Conservation (phyloP, 2,797 vertebrate species). For the Lithobates pipiens region DNA sequence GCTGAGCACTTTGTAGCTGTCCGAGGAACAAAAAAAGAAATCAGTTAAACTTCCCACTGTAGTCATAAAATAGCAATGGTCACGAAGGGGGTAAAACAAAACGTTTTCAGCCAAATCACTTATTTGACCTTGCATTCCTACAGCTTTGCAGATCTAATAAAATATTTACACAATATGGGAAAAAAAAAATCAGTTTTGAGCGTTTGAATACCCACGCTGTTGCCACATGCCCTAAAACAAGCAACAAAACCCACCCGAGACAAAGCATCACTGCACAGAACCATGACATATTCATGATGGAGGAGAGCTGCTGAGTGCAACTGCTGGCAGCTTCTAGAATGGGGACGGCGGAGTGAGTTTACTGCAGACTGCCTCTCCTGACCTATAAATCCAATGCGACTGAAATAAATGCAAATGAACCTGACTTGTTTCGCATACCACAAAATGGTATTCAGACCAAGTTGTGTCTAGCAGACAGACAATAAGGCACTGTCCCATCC, state of each 20-base stretch:
- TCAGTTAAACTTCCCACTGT: too few relatives aligned
- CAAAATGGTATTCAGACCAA: slow-evolving; percentile 90
- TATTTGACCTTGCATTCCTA: too few relatives aligned
- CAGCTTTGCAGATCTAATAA: background rate
- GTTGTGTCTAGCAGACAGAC: slow-evolving; percentile 82
- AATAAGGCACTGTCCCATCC: slow-evolving; percentile 84
- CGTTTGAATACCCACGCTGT: too few relatives aligned
- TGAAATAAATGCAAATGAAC: slow-evolving; percentile 96
- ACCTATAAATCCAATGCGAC: slow-evolving; percentile 96
- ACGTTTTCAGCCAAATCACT: too few relatives aligned
- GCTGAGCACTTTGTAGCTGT: too few relatives aligned
- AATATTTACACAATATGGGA: background rate
- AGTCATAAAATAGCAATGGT: too few relatives aligned
- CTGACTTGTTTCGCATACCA: slow-evolving; percentile 93
- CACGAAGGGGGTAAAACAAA: too few relatives aligned
- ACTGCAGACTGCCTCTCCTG: slow-evolving; percentile 88
- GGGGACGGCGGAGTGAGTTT: slow-evolving; percentile 81
- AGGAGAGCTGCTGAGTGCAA: slow-evolving; percentile 53
- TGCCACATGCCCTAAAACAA: too few relatives aligned
- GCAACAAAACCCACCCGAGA: background rate
- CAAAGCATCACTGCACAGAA: background rate
- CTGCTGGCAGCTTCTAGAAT: slow-evolving; percentile 83
- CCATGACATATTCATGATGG: slow-evolving; percentile 1
- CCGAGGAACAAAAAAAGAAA: too few relatives aligned
- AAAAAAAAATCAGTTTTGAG: too few relatives aligned